Base-by-base conservation (phyloP, 2,888 invertebrate genomes). In the Craniophora ligustri region DNA sequence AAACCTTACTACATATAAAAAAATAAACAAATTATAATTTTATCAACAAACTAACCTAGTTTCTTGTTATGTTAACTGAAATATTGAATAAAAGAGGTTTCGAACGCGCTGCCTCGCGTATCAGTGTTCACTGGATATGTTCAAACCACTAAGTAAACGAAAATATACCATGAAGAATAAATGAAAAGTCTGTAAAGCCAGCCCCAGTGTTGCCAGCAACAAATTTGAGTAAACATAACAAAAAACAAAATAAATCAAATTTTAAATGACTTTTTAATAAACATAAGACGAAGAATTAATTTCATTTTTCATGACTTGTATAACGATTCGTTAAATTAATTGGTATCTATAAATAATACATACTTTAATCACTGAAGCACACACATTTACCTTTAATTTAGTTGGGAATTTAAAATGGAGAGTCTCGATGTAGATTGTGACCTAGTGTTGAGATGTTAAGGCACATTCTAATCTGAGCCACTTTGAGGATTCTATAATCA, bases 11-110 rank as follows among this genome's bases (percentile, higher is more conserved):
- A n/a, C n/a, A n/a, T 39, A 23, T n/a, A 23, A 26, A 26, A 26
- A 26, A 26, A 26, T 3, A n/a, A 58, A 42, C 21, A 44, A 56
- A 45, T 34, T 6, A 28, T 45, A 21, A 56, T 30, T 39, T 64
- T 15, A 28, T 39, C 34, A 26, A 26, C 26, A 38, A 34, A 21
- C 36, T 21, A 6, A 13, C 0, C 13, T 39, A 21, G 19, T 39
- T 28, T 16, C 5, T 13, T 21, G n/a, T 14, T 16, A 21, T 50
- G 13, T 6, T 26, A 32, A 5, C 15, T 48, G 5, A 57, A 40
- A 57, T 1, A 4, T n/a, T n/a, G n/a, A n/a, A n/a, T n/a, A n/a
- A n/a, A n/a, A n/a, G n/a, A n/a, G n/a, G n/a, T n/a, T n/a, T n/a
- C n/a, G n/a, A n/a, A n/a, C n/a, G n/a, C n/a, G n/a, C n/a, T n/a